Base-by-base conservation (phyloP, 2,888 invertebrate genomes). In the Morinoia aosen region DNA sequence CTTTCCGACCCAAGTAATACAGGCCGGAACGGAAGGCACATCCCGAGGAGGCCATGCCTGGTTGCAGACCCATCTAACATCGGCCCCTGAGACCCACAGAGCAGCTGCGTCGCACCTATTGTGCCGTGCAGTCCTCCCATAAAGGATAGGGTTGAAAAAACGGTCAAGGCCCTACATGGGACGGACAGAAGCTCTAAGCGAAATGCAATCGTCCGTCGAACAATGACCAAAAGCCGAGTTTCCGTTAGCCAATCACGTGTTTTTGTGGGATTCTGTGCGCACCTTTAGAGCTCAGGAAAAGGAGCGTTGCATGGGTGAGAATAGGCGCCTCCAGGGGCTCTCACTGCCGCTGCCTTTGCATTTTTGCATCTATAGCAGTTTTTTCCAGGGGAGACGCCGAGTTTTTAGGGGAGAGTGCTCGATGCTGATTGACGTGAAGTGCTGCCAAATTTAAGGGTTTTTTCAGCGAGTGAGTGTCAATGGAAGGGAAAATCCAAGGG, bases 351-450 rank as follows among this genome's bases (percentile, higher is more conserved):
- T 76, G 76, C 76, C 76, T 76, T 76, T 76, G 76, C 76, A 76
- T 76, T 76, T 76, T 76, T 76, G 76, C 76, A 76, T 76, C 76
- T 76, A 76, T 76, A 76, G 76, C 76, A 76, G 76, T 76, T 76
- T 76, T 76, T 76, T 76, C 76, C 76, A 76, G 76, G 76, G 76
- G 76, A 76, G 76, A 76, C 76, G 76, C 76, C 25, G 76, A 33
- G 76, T 76, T 76, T 76, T 76, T 76, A 76, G 76, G 76, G 76
- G 25, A 16, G 76, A 76, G 76, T 76, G 33, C 76, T 90, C 25
- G 90, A 90, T 40, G 90, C 90, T 90, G 90, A 90, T 90, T 90
- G 90, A 90, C 90, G 48, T 90, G 90, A 90, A 90, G 90, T 90
- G 90, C 90, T 90, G 90, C 90, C 40, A 90, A 90, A 90, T 90